These are phyloP conservation scores for Troglohyphantes excavatus DNA, from an alignment of 2,888 invertebrate species.

Conservation along the genomic window DNA sequence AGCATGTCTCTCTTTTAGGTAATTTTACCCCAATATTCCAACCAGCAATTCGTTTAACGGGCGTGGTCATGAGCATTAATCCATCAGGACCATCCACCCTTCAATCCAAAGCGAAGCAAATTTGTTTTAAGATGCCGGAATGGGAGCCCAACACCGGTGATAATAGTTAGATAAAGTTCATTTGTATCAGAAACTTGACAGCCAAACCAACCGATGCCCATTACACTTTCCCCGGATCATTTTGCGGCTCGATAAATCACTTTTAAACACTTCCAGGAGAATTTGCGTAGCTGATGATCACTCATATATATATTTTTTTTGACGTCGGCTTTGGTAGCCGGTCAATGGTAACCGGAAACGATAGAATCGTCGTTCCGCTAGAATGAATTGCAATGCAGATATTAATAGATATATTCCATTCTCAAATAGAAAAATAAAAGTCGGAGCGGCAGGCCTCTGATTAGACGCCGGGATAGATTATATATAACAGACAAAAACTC, in stretches of 20 bases:
- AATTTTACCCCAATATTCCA: too few relatives aligned
- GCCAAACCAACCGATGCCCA: conserved; percentile 18
- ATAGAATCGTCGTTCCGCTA: conserved; percentile 18
- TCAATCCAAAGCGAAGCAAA: conserved; percentile 23
- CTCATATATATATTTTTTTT: conserved; percentile 15
- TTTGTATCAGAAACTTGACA: conserved; percentile 31
- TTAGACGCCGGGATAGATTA: background rate
- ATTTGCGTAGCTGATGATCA: background rate
- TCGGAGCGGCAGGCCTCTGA: background rate
- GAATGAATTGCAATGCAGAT: conserved; percentile 5
- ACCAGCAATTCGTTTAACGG: background rate
- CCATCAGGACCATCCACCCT: conserved; percentile 35
- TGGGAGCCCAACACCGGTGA: background rate
- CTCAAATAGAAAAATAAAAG: background rate
- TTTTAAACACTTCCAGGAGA: conserved; percentile 11
- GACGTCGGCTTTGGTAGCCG: background rate
- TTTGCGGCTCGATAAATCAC: conserved; percentile 20
- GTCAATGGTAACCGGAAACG: conserved; percentile 14
- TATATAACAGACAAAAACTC: background rate
- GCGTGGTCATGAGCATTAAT: conserved; percentile 34
- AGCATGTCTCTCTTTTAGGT: too few relatives aligned
- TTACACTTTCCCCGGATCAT: background rate
- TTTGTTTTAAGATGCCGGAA: conserved; percentile 10
- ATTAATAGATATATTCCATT: background rate
- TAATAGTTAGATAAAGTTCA: conserved; percentile 30